These are phyloP conservation scores for Pangasius sanitwongsei DNA, from an alignment of 2,797 vertebrate species.

Conservation along the genomic window DNA sequence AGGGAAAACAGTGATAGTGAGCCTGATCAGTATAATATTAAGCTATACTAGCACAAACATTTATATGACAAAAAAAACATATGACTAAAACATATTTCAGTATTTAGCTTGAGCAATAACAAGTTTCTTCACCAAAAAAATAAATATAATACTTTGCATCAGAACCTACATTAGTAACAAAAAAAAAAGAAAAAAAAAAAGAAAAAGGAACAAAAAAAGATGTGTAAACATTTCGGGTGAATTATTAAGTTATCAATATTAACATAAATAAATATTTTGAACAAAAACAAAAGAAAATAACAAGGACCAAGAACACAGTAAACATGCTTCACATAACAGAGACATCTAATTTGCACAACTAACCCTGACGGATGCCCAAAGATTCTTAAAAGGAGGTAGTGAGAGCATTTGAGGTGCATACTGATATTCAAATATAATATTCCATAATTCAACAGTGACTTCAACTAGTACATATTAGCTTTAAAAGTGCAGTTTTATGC, in stretches of 20 bases:
- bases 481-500: slow-evolving; percentile 43
- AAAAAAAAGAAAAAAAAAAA: neutral
- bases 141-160: neutral
- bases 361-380: neutral
- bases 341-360: neutral
- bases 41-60: neutral
- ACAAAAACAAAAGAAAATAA: neutral
- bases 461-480: neutral
- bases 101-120: neutral
- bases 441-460: slow-evolving; percentile 21
- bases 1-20: neutral
- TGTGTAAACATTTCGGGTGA: slow-evolving; percentile 1
- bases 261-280: neutral
- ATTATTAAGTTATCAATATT: neutral
- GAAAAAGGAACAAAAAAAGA: neutral
- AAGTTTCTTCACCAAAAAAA: neutral
- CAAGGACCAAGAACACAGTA: neutral
- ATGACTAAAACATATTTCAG: neutral
- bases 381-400: slow-evolving; percentile 36
- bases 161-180: neutral
- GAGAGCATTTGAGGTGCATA: slow-evolving; percentile 36
- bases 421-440: slow-evolving; percentile 2
- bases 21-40: neutral
- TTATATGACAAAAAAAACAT: neutral
- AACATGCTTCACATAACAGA: neutral